Evolutionary conservation across 2,797 vertebrate species (phyloP), one percentile per base, ranked within the genome.

Genomic region (Psittacula echo): DNA sequence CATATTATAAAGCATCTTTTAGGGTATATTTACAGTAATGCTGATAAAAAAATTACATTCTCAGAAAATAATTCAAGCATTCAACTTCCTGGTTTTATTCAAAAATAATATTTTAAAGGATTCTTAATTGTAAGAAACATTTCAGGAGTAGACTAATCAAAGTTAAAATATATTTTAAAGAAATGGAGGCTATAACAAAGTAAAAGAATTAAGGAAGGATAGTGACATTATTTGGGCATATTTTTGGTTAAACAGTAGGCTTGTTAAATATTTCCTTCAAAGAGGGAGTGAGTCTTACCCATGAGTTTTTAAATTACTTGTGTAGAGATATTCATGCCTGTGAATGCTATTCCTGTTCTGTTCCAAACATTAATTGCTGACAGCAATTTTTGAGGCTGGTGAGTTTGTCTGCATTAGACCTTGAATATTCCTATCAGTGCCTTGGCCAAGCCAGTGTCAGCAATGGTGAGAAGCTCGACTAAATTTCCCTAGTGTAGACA

Each of bases 401-500:
- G 61, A 45, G 75, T 95, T 89, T 85, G 61, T 75, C 73, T 85
- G 56, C 42, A 10, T 83, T 87, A 88, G 68, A 65, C 53, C 56
- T 91, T 73, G 34, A 53, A 45, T 83, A 65, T 80, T 90, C 26
- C 45, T 93, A 73, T 64, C 75, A 80, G 17, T 75, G 50, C 41
- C 71, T 93, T 61, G 68, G 65, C 87, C 87, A 85, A 90, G 75
- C 15, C 53, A 74, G 22, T 88, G 70, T 95, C 89, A 71, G 89
- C 82, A 84, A 62, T 67, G 87, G 10, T 47, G 87, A 84, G 87
- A 91, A 92, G 91, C 61, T 86, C 45, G 1, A 84, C 86, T 94
- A 80, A 93, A 96, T 96, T 94, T 97, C 92, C 95, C 95, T 73
- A 64, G 87, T 94, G 94, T 83, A 81, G 78, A 39, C 70, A 91